Evolutionary conservation across 2,888 invertebrate genomes (phyloP), one percentile per base, ranked within the genome.

Genomic region (Coenonympha glycerion): DNA sequence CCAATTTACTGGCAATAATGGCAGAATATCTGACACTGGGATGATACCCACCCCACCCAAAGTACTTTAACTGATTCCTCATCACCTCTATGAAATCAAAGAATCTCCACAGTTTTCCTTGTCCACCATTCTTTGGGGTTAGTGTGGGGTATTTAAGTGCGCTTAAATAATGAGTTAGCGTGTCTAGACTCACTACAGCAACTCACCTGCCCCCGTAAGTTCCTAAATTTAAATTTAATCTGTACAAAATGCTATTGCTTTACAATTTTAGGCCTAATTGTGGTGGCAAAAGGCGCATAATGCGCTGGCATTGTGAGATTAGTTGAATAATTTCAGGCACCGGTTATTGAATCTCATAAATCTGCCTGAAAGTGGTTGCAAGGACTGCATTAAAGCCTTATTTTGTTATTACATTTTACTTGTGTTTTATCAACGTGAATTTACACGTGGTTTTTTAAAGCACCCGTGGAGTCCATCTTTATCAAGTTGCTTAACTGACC

Each of bases 151-250:
- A 68, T 69, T 73, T 64, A 70, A 73, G 68, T 66, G 63, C 69
- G 70, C 67, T 74, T 79, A 76, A 80, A 76, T 79, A 80, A 79
- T 80, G 78, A 81, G 79, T 74, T 70, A 78, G 76, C 74, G 55
- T 69, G 82, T 81, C 81, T 81, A 80, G 81, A 81, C 80, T 16
- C 31, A 39, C 33, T 34, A 19, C 11, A 26, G 16, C 22, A 26
- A 44, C 39, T 33, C 42, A 47, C 47, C 53, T 50, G 50, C 22
- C 42, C 31, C 28, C 41, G 13, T 21, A 40, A 31, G 30, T 48
- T n/a, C 9, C 13, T 13, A 47, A 52, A 52, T 47, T 30, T 46
- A 46, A 46, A 46, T 47, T 46, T 47, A 47, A 47, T 37, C 28
- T 21, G 31, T 21, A 31, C 42, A 30, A 31, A 42, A 19, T 42